phyloP scores from a whole-genome alignment of 2,113 vertebrate species.

The Numida meleagris region DNA sequence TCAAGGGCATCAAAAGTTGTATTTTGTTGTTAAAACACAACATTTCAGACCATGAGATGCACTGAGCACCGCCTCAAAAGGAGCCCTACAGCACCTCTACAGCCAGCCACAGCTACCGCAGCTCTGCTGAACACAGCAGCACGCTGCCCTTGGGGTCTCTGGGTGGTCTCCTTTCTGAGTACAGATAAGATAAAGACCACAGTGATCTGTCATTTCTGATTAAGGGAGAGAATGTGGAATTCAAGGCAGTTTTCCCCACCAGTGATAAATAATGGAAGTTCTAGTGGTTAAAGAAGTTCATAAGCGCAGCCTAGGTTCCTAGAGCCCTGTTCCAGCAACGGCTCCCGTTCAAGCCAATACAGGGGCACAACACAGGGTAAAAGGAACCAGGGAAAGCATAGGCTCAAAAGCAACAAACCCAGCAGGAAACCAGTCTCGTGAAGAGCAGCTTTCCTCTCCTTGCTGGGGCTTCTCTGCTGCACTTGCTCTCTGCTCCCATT shows the following conservation, averaged over 20 bases:
- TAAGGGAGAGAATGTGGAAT: background rate
- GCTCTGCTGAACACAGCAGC: background rate
- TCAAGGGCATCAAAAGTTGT: background rate
- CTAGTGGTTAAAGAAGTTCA: background rate
- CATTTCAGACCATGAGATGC: background rate
- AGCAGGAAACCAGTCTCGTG: background rate
- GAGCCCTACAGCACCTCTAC: background rate
- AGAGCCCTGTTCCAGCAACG: background rate
- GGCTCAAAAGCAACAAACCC: background rate
- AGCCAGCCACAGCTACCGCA: background rate
- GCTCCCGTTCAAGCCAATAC: background rate
- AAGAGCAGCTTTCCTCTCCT: background rate
- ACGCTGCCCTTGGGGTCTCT: background rate
- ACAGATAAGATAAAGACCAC: background rate
- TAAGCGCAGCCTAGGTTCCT: background rate
- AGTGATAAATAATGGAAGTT: background rate
- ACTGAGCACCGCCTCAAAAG: background rate
- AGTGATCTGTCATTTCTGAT: background rate
- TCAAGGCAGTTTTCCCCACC: background rate
- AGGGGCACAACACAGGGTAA: background rate
- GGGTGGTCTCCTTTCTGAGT: background rate
- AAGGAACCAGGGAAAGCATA: background rate
- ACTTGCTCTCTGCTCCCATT: background rate
- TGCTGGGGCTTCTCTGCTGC: background rate
- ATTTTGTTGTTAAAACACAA: background rate